Conservation (phyloP, 2,888 invertebrate species). For the Drosophila anceps region DNA sequence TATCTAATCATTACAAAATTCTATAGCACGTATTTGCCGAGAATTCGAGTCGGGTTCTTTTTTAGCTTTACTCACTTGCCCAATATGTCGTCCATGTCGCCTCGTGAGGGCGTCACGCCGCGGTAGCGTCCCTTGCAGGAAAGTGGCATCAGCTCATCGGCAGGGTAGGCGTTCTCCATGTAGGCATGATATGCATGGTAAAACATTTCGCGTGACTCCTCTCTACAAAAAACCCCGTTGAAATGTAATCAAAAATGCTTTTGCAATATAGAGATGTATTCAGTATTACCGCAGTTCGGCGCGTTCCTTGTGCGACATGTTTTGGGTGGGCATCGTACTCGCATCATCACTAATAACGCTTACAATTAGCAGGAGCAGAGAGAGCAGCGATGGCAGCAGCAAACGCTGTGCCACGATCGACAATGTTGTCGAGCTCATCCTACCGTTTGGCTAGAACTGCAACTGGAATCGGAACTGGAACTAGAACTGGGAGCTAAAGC, state of each 20-base stretch:
- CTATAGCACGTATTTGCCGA: not conserved
- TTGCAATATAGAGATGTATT: not conserved
- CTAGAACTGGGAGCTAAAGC: conserved; percentile 7
- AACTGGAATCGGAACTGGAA: conserved; percentile 12
- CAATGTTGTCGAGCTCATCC: conserved; percentile 26
- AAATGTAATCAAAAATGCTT: not conserved
- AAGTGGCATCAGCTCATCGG: conserved; percentile 99
- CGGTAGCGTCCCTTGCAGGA: conserved; percentile 96
- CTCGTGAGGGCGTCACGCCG: conserved; percentile 95
- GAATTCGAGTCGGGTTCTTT: not conserved
- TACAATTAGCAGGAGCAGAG: conserved; percentile 54
- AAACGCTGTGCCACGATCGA: conserved; percentile 38
- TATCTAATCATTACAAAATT: not conserved
- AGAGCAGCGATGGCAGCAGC: conserved; percentile 44
- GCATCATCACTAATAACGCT: conserved; percentile 68
- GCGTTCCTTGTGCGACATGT: conserved; percentile 89
- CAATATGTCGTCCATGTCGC: conserved; percentile 97
- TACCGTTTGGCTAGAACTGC: conserved; percentile 12
- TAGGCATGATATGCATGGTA: conserved; percentile 98
- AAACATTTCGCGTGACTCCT: conserved; percentile 97
- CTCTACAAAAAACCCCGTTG: conserved; percentile 87
- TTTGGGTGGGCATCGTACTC: conserved; percentile 84
- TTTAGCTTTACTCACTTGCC: conserved; percentile 92
- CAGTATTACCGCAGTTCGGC: conserved; percentile 88
- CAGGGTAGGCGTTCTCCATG: conserved; percentile 99